Evolutionary conservation across 2,113 vertebrate species (phyloP), one percentile per base, ranked within the genome.

Genomic region (Acinonyx jubatus): DNA sequence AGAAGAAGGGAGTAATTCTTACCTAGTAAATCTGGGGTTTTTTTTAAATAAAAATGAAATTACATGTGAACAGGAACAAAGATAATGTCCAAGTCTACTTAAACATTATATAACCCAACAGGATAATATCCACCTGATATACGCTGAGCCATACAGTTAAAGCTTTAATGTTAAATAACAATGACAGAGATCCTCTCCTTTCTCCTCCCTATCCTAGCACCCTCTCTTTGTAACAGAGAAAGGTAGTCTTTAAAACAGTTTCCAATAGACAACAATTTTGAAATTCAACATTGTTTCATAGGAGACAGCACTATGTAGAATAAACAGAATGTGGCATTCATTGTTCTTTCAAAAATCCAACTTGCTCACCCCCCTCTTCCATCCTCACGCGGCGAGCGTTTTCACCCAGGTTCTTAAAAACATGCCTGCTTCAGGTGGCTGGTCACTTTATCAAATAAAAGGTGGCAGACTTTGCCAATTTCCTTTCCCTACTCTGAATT

Each of bases 401-500:
- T 80, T 80, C 66, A 88, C 81, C 36, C 71, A 16, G 76, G 41
- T 13, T 48, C 31, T 84, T 89, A 61, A 71, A 91, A 97, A 93
- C 66, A 45, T 55, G 52, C 65, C 48, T 0, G 7, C 89, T 61
- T 94, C 80, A 55, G 63, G 80, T 84, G 85, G 66, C 73, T 73
- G 68, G 66, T 96, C 92, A 86, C 57, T 89, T 94, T 85, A 86
- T 96, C 94, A 94, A 96, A 94, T 85, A 92, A 94, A 97, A 95
- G 41, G 52, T 93, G 84, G 66, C 84, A 86, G 80, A 94, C 31
- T 95, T 96, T 94, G 90, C 92, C 94, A 96, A 74, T 98, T 96
- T 93, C 73, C 80, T 97, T 92, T 95, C n/a, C 71, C 48, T 66
- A 33, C n/a, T 92, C 91, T 50, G 71, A 96, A 94, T 97, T 94